Conservation (phyloP, 2,113 vertebrate species). For the Malaclemys terrapin region DNA sequence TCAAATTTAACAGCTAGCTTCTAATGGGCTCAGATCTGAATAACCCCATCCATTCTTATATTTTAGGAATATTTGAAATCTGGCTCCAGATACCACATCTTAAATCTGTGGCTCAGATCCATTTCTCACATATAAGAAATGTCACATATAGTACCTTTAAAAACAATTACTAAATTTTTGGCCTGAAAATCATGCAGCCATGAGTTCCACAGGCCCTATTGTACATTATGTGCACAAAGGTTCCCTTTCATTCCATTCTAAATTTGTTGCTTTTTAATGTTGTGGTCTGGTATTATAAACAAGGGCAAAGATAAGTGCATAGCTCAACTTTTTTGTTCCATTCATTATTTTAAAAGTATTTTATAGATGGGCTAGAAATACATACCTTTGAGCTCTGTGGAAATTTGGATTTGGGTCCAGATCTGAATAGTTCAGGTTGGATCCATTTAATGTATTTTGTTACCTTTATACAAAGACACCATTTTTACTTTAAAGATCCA, state of each 20-base stretch:
- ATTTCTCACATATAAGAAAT: neutral
- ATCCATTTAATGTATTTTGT: neutral
- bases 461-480: neutral
- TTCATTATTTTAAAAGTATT: neutral
- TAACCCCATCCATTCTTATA: neutral
- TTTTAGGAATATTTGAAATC: neutral
- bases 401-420: neutral
- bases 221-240: accelerated
- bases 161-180: neutral
- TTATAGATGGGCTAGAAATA: neutral
- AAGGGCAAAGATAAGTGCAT: neutral
- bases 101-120: neutral
- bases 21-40: neutral
- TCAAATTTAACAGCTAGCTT: neutral
- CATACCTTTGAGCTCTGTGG: neutral
- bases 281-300: neutral
- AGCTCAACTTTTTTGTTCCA: neutral
- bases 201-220: neutral
- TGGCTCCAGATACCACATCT: neutral
- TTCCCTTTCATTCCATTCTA: neutral
- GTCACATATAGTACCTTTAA: neutral
- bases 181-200: neutral
- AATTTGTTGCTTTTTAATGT: neutral
- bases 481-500: neutral
- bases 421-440: neutral